A percentile compares a stretch with the other conserved stretches of the same genome.
Evolutionary conservation across 2,888 invertebrate species (phyloP).

Genomic region (Cryptocheilus praepositus): DNA sequence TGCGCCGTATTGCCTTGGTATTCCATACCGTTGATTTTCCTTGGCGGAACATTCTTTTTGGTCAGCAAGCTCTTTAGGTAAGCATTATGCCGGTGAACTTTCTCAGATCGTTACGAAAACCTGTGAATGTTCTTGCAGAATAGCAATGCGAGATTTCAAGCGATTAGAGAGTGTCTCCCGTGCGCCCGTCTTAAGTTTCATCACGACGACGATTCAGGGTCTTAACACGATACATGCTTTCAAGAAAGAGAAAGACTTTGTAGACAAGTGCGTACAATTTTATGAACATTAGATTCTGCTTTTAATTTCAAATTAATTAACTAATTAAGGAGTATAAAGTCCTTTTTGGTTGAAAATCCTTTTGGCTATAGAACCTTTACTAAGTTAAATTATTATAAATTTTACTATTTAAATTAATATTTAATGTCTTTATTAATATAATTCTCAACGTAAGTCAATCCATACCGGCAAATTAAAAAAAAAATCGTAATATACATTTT

Average conservation of each 20-base stretch:
- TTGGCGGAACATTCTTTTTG: slow-evolving; percentile 73
- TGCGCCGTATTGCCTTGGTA: slow-evolving; percentile 76
- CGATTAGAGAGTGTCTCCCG: slow-evolving; percentile 78
- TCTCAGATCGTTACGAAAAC: slow-evolving; percentile 7
- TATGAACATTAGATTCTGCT: not conserved
- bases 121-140: slow-evolving; percentile 59
- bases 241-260: slow-evolving; percentile 76
- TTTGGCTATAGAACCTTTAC: no score
- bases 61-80: slow-evolving; percentile 74
- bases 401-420: no score
- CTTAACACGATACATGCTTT: slow-evolving; percentile 80
- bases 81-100: not conserved
- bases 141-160: slow-evolving; percentile 76
- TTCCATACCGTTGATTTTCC: slow-evolving; percentile 74
- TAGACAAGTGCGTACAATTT: slow-evolving; percentile 69
- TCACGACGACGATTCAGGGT: slow-evolving; percentile 78
- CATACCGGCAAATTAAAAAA: no score
- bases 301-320: no score
- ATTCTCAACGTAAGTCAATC: no score
- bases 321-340: not conserved
- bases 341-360: no score
- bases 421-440: no score
- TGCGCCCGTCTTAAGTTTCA: slow-evolving; percentile 79
- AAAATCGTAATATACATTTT: no score
- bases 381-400: no score